Percentiles rank a stretch among this genome's conserved stretches.
These are phyloP conservation scores for Enteromius treurensis DNA, from an alignment of 2,797 vertebrate species.

Conservation along the genomic window DNA sequence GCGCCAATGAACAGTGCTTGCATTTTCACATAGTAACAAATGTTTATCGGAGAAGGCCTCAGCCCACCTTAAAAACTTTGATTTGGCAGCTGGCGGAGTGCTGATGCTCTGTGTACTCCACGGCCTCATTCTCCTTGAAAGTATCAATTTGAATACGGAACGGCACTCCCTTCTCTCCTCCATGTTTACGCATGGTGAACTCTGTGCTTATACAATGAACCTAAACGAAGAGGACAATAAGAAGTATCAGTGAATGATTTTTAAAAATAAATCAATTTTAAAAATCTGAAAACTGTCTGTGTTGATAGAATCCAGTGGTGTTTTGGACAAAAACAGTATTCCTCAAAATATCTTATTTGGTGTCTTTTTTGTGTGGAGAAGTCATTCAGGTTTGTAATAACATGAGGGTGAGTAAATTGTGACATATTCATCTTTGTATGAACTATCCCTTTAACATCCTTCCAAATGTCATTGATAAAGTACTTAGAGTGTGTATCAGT, in stretches of 20 bases:
- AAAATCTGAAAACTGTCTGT: background rate
- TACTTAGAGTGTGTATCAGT: background rate
- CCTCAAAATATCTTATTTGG: background rate
- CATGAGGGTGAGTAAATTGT: background rate
- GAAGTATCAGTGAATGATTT: background rate
- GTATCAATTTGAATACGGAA: conserved; percentile 96
- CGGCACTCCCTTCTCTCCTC: conserved; percentile 94
- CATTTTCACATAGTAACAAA: background rate
- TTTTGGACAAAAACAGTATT: background rate
- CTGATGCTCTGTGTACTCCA: conserved; percentile 93
- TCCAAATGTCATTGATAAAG: background rate
- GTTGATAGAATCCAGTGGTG: background rate
- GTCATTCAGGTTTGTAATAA: too few relatives aligned
- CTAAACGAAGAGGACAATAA: conserved; percentile 66
- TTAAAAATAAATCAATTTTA: background rate
- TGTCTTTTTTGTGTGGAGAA: too few relatives aligned
- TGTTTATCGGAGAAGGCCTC: background rate
- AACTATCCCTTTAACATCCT: background rate
- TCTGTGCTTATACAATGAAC: conserved; percentile 98
- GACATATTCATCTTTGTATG: background rate
- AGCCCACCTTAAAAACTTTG: conserved; percentile 95
- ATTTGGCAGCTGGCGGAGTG: conserved; percentile 98
- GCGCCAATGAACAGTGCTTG: background rate
- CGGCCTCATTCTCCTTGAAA: conserved; percentile 89
- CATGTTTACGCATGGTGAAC: conserved; percentile 96